phyloP scores from a whole-genome alignment of 2,888 invertebrate species.

The Xanthorhoe designata region DNA sequence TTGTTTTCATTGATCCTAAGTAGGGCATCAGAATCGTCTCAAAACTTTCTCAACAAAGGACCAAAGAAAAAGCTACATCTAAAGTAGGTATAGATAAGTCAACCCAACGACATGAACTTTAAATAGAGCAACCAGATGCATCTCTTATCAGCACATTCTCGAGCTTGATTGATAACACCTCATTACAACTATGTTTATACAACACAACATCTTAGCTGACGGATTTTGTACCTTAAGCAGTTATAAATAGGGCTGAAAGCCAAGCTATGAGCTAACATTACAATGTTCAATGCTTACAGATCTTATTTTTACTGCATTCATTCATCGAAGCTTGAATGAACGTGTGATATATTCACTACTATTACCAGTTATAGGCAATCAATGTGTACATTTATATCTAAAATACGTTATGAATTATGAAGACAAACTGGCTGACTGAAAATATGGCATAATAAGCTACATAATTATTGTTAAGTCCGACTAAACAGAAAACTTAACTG shows the following conservation, averaged over 20 bases:
- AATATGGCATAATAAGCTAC: too few relatives aligned
- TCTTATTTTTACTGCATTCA: constrained; percentile 11
- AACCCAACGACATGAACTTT: constrained; percentile 37
- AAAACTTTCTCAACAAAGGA: too few relatives aligned
- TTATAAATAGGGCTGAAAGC: not conserved
- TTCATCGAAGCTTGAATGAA: constrained; percentile 17
- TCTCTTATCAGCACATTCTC: constrained; percentile 44
- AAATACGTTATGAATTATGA: too few relatives aligned
- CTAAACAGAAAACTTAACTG: too few relatives aligned
- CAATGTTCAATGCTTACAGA: constrained; percentile 1
- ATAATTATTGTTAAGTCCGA: too few relatives aligned
- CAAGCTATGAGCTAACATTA: not conserved
- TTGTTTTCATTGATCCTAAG: too few relatives aligned
- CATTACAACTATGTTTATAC: constrained; percentile 26
- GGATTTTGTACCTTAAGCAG: not conserved
- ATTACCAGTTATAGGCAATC: not conserved
- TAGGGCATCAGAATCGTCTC: too few relatives aligned
- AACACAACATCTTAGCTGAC: constrained; percentile 4
- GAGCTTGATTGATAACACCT: constrained; percentile 46
- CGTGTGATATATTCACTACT: not conserved
- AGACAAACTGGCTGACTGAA: too few relatives aligned
- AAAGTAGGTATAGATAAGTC: not conserved
- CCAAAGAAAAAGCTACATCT: constrained; percentile 2
- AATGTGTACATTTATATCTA: not conserved
- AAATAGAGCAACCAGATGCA: constrained; percentile 46